A percentile compares a stretch with the other conserved stretches of the same genome.
These are phyloP conservation scores for Tanypteryx hageni DNA, from an alignment of 2,888 invertebrate species.

Conservation along the genomic window DNA sequence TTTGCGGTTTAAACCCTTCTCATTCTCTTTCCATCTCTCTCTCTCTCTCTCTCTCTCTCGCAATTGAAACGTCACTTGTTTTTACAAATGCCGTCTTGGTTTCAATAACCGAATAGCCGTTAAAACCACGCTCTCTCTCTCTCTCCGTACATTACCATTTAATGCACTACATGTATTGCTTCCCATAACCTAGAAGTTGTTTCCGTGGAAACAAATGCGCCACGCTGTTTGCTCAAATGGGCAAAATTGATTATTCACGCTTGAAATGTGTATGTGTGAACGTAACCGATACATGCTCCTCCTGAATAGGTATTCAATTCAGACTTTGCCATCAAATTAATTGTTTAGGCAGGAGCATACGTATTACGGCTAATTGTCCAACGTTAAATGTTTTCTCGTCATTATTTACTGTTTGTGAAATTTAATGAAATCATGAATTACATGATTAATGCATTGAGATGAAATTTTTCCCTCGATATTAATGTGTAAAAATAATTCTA, in stretches of 20 bases:
- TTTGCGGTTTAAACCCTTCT: neutral
- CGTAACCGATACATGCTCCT: neutral
- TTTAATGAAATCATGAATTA: neutral
- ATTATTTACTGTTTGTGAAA: neutral
- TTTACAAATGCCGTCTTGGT: conserved; percentile 22
- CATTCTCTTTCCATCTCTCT: neutral
- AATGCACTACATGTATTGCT: neutral
- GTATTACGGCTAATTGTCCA: neutral
- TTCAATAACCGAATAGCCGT: neutral
- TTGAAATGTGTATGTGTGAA: neutral
- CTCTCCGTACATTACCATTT: neutral
- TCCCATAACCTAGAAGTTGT: neutral
- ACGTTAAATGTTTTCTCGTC: neutral
- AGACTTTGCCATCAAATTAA: neutral
- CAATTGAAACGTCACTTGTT: neutral
- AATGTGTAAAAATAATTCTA: no score
- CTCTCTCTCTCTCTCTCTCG: neutral
- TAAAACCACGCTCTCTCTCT: neutral
- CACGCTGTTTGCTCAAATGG: neutral
- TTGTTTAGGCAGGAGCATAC: neutral
- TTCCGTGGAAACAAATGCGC: neutral
- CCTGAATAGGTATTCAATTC: neutral
- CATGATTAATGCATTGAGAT: neutral
- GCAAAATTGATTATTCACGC: neutral
- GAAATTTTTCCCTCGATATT: no score